Conservation (phyloP, 2,113 vertebrate genomes). For the Syngnathus scovelli region DNA sequence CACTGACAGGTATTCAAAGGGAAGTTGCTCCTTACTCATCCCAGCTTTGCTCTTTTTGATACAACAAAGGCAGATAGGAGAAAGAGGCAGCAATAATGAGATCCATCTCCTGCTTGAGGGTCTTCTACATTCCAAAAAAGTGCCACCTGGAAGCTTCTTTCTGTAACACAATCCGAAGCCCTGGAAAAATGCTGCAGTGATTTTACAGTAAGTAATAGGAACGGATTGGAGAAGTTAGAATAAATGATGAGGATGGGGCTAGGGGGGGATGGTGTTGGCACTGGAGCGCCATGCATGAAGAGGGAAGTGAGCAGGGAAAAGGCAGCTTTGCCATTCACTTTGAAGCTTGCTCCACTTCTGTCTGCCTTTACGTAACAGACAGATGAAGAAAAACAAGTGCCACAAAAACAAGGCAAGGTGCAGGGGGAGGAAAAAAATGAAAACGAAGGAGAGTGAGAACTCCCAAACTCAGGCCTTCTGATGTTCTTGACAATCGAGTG, state of each 20-base stretch:
- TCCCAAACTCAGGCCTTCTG: conserved; percentile 51
- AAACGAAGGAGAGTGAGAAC: conserved; percentile 32
- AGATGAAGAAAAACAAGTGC: conserved; percentile 63
- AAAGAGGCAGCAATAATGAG: conserved; percentile 46
- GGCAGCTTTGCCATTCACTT: conserved; percentile 71
- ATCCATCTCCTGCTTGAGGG: conserved; percentile 27
- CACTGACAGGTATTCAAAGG: conserved; percentile 59
- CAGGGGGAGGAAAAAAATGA: conserved; percentile 13
- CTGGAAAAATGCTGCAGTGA: conserved; percentile 1
- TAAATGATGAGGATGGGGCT: conserved; percentile 21
- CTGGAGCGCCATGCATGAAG: conserved; percentile 65
- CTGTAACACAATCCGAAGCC: conserved; percentile 2
- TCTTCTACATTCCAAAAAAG: conserved; percentile 16
- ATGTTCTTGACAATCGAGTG: conserved; percentile 36
- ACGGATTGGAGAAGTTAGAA: conserved; percentile 23
- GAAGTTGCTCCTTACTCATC: conserved; percentile 44
- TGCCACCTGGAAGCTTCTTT: conserved; percentile 14
- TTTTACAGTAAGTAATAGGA: conserved; percentile 33
- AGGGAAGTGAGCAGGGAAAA: conserved; percentile 60
- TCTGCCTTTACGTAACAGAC: conserved; percentile 64
- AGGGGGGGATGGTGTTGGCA: conserved; percentile 33
- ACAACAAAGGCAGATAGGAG: conserved; percentile 43
- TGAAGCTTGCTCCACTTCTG: conserved; percentile 70
- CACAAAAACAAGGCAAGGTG: conserved; percentile 48
- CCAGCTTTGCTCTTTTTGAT: conserved; percentile 44